Evolutionary conservation across 2,797 vertebrate species (phyloP).

Genomic region (Gallirallus australis): DNA sequence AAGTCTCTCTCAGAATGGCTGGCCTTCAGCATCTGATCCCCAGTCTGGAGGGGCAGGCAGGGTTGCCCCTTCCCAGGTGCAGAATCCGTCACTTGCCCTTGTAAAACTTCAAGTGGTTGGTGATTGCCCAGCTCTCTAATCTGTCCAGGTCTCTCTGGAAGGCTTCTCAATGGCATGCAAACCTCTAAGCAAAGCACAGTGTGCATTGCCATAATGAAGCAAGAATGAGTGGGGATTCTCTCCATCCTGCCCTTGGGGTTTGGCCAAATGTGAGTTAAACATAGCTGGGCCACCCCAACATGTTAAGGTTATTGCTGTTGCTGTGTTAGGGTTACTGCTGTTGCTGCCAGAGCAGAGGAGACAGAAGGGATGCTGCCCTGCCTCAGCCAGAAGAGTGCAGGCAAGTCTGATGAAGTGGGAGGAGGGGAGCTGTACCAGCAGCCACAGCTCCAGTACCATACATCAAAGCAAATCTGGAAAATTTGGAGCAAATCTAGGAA

Average conservation of each 20-base stretch:
- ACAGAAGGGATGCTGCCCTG: not conserved
- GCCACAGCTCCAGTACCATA: not conserved
- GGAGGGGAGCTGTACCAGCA: not conserved
- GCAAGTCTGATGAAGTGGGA: not conserved
- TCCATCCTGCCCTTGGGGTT: not conserved
- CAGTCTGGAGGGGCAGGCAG: too few species aligned
- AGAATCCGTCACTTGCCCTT: too few species aligned
- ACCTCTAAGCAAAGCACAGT: not conserved
- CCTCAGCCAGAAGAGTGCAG: not conserved
- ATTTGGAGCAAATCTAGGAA: conserved; percentile 22
- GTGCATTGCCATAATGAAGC: not conserved
- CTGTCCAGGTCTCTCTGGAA: too few species aligned
- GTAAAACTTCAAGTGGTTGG: too few species aligned
- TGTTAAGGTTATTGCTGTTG: not conserved
- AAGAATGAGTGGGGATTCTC: not conserved
- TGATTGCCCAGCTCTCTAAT: too few species aligned
- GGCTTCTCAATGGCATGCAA: not conserved
- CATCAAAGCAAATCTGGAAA: not conserved
- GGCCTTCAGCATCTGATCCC: too few species aligned
- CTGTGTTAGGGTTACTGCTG: not conserved
- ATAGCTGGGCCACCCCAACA: not conserved
- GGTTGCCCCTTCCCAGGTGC: too few species aligned
- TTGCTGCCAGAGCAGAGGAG: not conserved
- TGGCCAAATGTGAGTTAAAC: not conserved
- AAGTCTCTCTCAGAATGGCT: too few species aligned